Evolutionary conservation across 2,888 invertebrate species (phyloP).

Genomic region (Dimorphilus gyrociliatus): DNA sequence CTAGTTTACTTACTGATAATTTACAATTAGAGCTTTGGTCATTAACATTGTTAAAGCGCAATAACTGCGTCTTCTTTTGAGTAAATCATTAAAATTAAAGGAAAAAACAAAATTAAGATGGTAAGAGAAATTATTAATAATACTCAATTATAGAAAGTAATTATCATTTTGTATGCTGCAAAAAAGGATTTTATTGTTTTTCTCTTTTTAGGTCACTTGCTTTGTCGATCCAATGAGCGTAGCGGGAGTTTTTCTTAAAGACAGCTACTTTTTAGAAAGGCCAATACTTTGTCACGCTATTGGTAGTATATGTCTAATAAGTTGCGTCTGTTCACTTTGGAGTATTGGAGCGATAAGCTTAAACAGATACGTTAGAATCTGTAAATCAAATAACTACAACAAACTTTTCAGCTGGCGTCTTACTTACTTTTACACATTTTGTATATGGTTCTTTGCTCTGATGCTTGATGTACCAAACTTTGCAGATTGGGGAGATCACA

Average conservation of each 20-base stretch:
- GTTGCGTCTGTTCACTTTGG: constrained; percentile 3
- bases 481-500: constrained; percentile 3
- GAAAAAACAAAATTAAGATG: no score
- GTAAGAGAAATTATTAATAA: no score
- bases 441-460: neutral
- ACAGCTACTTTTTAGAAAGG: neutral
- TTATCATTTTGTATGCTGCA: no score
- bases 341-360: constrained; percentile 3
- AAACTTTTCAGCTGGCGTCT: neutral
- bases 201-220: no score
- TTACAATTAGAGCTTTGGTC: no score
- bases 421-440: neutral
- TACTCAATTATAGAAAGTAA: no score
- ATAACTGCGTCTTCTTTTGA: no score
- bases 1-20: no score
- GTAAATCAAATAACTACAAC: neutral
- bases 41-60: no score
- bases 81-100: no score
- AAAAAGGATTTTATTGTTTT: no score
- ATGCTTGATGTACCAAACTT: constrained; percentile 2
- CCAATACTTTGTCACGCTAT: constrained; percentile 1
- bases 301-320: constrained; percentile 1
- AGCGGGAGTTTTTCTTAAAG: constrained; percentile 1
- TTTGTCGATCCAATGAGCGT: constrained; percentile 1
- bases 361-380: constrained; percentile 1